Base-by-base conservation (phyloP, 2,113 vertebrate genomes). In the Protobothrops flavoviridis region DNA sequence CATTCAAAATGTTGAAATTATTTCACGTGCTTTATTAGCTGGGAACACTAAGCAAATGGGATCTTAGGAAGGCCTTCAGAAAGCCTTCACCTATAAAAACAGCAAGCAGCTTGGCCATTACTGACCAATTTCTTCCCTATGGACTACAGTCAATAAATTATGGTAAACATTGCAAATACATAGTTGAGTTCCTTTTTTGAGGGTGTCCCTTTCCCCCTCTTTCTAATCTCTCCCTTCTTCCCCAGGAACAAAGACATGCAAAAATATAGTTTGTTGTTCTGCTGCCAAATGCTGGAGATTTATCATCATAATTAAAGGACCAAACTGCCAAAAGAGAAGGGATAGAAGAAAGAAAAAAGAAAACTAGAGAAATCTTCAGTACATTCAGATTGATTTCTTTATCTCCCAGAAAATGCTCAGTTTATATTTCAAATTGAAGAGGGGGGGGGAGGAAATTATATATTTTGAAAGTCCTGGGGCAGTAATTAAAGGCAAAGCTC, bases 231-330 rank as follows among this genome's bases (percentile, higher is more conserved):
- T 43, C 33, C 95, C 74, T 12, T 92, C 53, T 93, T 61, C 29
- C 48, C 61, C 93, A 95, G 93, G 91, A 97, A 95, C 33, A 94
- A 91, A 96, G 94, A 94, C 85, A 94, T 90, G 55, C 95, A 94
- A 92, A 94, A 96, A 45, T 85, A 45, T 45, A 95, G 93, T 95
- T 93, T 95, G 97, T 94, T 96, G 94, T 94, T 90, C 89, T 96
- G 64, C 85, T 96, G 95, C 96, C 96, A 97, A 97, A 94, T 53
- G 92, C 61, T 94, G 88, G 57, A 96, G 95, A 97, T 95, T 96
- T 96, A 97, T 96, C 91, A 96, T 93, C 92, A 88, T 95, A 95
- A 97, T 96, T 97, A 97, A 96, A 96, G 95, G 96, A 96, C 96
- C 94, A 96, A 97, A 96, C 96, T 96, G 95, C 93, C 88, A 88